phyloP scores from a whole-genome alignment of 2,797 vertebrate genomes.

The Scolopax rusticola region DNA sequence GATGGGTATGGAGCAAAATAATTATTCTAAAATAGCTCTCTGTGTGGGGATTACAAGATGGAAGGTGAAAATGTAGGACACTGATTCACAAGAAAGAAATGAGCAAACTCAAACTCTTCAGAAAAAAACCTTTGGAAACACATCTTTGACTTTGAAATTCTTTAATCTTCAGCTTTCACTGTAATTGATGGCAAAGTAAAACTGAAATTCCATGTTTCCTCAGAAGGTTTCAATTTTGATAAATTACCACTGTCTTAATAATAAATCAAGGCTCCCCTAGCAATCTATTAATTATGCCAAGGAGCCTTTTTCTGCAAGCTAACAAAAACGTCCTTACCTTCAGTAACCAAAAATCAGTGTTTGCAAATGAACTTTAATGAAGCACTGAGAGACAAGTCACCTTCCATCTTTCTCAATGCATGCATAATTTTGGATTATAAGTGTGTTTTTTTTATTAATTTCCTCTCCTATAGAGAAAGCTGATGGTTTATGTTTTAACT shows the following conservation, averaged over 20 bases:
- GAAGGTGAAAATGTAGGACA: slow-evolving; percentile 77
- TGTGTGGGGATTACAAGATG: slow-evolving; percentile 75
- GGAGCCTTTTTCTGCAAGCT: not conserved
- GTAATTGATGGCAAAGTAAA: slow-evolving; percentile 57
- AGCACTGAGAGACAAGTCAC: slow-evolving; percentile 58
- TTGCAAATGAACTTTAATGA: slow-evolving; percentile 12
- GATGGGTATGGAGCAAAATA: slow-evolving; percentile 93
- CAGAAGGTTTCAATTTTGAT: slow-evolving; percentile 47
- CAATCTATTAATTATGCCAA: slow-evolving; percentile 21
- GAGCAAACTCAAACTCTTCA: not conserved
- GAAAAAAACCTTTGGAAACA: not conserved
- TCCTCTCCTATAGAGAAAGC: slow-evolving; percentile 92
- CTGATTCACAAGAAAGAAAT: not conserved
- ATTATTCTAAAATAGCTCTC: slow-evolving; percentile 71
- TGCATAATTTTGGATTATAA: slow-evolving; percentile 86
- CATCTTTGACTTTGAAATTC: slow-evolving; percentile 52
- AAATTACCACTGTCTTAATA: slow-evolving; percentile 26
- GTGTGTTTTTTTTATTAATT: slow-evolving; percentile 88
- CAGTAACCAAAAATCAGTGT: slow-evolving; percentile 6
- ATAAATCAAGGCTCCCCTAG: slow-evolving; percentile 11
- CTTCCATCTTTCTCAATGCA: slow-evolving; percentile 88
- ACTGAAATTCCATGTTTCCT: not conserved
- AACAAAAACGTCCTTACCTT: not conserved
- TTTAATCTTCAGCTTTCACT: slow-evolving; percentile 35
- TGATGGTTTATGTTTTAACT: slow-evolving; percentile 98